Percentiles rank a stretch among this genome's conserved stretches.
phyloP scores from a whole-genome alignment of 2,113 vertebrate genomes.

The Chaenocephalus aceratus region DNA sequence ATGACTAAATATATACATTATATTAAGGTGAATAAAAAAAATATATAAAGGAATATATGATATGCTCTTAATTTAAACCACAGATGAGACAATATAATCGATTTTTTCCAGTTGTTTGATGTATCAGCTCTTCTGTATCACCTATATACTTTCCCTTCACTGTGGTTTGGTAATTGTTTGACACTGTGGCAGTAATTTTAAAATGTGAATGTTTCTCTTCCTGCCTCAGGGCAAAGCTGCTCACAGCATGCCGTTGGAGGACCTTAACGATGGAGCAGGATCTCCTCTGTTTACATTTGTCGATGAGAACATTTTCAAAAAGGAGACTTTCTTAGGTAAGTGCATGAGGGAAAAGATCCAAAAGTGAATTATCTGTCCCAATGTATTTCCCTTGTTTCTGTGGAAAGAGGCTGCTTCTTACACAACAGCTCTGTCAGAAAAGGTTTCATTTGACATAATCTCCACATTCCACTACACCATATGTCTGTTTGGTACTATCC shows the following conservation, averaged over 20 bases:
- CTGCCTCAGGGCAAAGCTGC: conserved; percentile 80
- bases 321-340: conserved; percentile 85
- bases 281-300: conserved; percentile 85
- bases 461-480: background rate
- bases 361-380: background rate
- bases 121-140: background rate
- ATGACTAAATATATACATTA: background rate
- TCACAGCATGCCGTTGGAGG: conserved; percentile 44
- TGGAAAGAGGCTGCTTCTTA: background rate
- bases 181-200: background rate
- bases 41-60: background rate
- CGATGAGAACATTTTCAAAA: conserved; percentile 86
- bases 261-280: conserved; percentile 70
- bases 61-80: background rate
- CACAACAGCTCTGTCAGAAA: background rate
- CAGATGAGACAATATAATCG: background rate
- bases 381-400: background rate
- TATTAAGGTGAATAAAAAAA: background rate
- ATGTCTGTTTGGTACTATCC: conserved; percentile 19
- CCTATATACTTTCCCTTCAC: no score
- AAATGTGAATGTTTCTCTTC: conserved; percentile 1
- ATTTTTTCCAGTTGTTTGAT: background rate
- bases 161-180: background rate
- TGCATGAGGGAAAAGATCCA: background rate
- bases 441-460: conserved; percentile 1